Conservation (phyloP, 2,797 vertebrate species). For the Myotis myotis region DNA sequence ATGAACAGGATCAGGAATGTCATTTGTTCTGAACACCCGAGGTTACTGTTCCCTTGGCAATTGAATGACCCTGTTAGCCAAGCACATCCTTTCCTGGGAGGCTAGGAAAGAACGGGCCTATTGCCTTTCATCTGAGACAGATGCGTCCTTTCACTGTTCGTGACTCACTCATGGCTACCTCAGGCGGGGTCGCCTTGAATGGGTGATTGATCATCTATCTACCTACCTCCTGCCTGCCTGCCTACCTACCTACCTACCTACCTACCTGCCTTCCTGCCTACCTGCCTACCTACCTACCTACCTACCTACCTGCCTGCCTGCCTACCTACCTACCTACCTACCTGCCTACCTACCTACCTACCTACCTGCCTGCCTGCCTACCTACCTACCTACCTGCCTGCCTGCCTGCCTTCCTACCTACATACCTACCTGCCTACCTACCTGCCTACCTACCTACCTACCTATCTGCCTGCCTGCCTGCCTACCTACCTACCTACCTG, state of each 20-base stretch:
- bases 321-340: too few relatives aligned
- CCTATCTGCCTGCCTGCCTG: not conserved
- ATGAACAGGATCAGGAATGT: not conserved
- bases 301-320: too few relatives aligned
- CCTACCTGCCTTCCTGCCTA: too few relatives aligned
- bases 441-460: not conserved
- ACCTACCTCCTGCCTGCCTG: too few relatives aligned
- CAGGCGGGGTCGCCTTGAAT: not conserved
- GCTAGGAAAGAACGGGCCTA: not conserved
- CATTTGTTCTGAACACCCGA: constrained; percentile 24
- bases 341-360: too few relatives aligned
- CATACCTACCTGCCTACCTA: accelerated
- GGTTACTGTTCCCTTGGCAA: constrained; percentile 30
- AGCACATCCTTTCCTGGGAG: not conserved
- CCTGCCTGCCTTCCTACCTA: accelerated
- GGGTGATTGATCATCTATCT: too few relatives aligned
- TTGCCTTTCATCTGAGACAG: not conserved
- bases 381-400: accelerated
- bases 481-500: not conserved
- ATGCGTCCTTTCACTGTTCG: accelerated
- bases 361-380: too few relatives aligned
- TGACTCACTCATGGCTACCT: not conserved
- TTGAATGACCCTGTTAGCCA: constrained; percentile 30
- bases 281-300: too few relatives aligned
- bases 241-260: too few relatives aligned